These are phyloP conservation scores for Calycopis cecrops DNA, from an alignment of 1,140 invertebrate genomes.

Conservation along the genomic window DNA sequence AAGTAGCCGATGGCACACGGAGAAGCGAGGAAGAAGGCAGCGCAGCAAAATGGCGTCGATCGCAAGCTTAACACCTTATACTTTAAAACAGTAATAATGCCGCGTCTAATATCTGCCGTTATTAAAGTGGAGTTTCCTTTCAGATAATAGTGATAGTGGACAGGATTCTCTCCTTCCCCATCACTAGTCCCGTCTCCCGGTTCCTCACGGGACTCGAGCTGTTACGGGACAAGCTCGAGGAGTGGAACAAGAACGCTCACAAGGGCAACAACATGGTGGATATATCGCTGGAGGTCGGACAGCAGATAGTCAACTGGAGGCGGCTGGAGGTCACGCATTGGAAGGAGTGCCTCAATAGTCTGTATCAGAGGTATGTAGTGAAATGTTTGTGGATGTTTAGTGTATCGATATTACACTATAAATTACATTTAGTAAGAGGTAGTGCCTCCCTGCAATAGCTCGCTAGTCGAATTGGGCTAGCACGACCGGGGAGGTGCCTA, in stretches of 20 bases:
- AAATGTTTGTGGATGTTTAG: too few species aligned
- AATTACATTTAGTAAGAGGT: too few species aligned
- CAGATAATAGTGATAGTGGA: conserved; percentile 82
- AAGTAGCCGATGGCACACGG: too few species aligned
- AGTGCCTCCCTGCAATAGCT: too few species aligned
- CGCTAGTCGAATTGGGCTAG: too few species aligned
- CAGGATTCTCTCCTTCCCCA: conserved; percentile 86
- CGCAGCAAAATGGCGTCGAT: too few species aligned
- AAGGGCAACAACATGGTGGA: conserved; percentile 87
- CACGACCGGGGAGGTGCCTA: too few species aligned
- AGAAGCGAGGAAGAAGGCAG: too few species aligned
- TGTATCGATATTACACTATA: too few species aligned
- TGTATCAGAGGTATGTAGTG: conserved; percentile 73
- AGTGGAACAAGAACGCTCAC: conserved; percentile 95
- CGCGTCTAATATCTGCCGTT: too few species aligned
- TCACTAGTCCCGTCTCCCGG: conserved; percentile 88
- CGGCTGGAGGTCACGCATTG: conserved; percentile 92
- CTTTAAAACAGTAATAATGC: too few species aligned
- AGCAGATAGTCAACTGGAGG: conserved; percentile 93
- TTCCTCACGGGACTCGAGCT: conserved; percentile 94
- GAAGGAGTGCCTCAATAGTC: conserved; percentile 84
- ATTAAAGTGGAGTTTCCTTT: conserved; percentile 33
- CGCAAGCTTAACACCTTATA: too few species aligned
- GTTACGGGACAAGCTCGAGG: conserved; percentile 86
- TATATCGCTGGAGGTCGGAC: conserved; percentile 82